A percentile compares a stretch with the other conserved stretches of the same genome.
Conservation (phyloP, 2,888 invertebrate genomes). For the Tinea trinotella region DNA sequence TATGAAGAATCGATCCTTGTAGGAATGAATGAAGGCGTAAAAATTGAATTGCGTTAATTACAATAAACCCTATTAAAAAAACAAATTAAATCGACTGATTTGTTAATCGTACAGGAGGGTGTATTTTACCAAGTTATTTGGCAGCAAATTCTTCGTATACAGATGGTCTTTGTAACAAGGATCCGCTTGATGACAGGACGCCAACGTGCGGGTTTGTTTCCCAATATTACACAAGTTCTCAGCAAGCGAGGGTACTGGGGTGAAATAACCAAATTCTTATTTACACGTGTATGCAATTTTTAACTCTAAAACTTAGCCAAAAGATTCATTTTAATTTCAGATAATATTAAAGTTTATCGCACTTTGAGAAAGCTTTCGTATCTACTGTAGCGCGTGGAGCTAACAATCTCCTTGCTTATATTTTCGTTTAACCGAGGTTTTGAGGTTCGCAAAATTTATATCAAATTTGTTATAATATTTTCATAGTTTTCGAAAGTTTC, state of each 20-base stretch:
- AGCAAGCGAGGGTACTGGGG: constrained; percentile 6
- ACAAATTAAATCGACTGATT: no score
- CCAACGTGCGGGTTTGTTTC: not conserved
- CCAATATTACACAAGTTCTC: constrained; percentile 13
- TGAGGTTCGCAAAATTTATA: constrained; percentile 6
- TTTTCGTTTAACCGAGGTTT: constrained; percentile 10
- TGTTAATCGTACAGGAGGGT: no score
- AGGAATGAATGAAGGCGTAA: no score
- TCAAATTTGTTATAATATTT: constrained; percentile 1
- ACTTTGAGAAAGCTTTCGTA: constrained; percentile 5
- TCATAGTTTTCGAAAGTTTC: not conserved
- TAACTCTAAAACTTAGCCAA: not conserved
- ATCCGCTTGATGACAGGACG: constrained; percentile 15
- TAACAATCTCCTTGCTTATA: constrained; percentile 10
- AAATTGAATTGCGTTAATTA: no score
- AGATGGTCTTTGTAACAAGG: constrained; percentile 13
- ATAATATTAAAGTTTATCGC: not conserved
- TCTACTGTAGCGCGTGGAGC: not conserved
- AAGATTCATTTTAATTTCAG: not conserved
- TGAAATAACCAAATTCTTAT: not conserved
- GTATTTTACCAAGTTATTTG: not conserved
- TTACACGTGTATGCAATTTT: not conserved
- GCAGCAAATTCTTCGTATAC: not conserved
- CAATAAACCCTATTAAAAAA: no score
- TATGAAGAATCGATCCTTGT: no score